These are phyloP conservation scores for Hippasteria phrygiana DNA, from an alignment of 53 echinoderm and acorn worm genomes.

Conservation along the genomic window DNA sequence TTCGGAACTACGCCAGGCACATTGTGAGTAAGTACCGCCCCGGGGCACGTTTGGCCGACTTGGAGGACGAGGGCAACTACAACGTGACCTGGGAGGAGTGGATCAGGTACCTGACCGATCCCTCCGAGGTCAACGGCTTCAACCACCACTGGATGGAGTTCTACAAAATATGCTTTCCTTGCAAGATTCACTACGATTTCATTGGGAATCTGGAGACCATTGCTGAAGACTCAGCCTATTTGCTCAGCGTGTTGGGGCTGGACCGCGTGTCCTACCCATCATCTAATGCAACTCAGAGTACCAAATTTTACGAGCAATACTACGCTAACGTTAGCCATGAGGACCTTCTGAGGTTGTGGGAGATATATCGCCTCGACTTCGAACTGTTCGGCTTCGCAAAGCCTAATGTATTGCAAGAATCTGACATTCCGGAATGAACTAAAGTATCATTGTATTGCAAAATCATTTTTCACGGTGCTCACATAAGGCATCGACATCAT, in stretches of 20 bases:
- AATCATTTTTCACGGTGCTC: no score
- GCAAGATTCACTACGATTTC: conserved; percentile 74
- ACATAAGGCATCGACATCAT: no score
- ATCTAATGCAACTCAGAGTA: conserved; percentile 30
- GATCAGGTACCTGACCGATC: conserved; percentile 66
- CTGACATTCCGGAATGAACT: neutral
- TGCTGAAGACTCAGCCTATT: conserved; percentile 63
- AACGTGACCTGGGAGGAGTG: conserved; percentile 74
- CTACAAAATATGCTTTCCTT: conserved; percentile 76
- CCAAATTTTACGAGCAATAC: conserved; percentile 18
- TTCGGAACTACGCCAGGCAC: conserved; percentile 53
- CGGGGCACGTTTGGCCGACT: conserved; percentile 22
- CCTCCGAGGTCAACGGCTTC: conserved; percentile 47
- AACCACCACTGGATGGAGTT: conserved; percentile 79
- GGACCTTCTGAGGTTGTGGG: conserved; percentile 59
- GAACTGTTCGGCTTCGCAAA: conserved; percentile 72
- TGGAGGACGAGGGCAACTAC: conserved; percentile 44
- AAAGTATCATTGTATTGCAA: no score
- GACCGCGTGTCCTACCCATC: conserved; percentile 64
- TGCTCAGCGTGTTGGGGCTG: conserved; percentile 39
- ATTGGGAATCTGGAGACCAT: conserved; percentile 72
- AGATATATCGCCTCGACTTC: conserved; percentile 72
- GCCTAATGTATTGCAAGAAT: neutral
- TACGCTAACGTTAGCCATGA: conserved; percentile 46
- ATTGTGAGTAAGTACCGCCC: conserved; percentile 69